Base-by-base conservation (phyloP, 2,113 vertebrate species). In the Proterorhinus semilunaris region DNA sequence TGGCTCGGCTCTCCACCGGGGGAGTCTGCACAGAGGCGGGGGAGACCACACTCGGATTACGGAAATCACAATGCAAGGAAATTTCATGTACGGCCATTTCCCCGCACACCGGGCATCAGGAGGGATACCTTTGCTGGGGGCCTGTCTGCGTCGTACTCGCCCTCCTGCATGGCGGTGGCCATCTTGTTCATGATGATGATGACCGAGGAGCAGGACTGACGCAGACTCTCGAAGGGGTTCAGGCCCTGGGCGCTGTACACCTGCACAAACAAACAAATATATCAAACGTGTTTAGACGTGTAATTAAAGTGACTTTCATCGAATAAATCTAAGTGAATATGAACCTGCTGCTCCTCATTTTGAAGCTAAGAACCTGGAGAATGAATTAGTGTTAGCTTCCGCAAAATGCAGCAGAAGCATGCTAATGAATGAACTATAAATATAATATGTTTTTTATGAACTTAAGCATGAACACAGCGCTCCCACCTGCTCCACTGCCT, bases 101-200 rank as follows among this genome's bases (percentile, higher is more conserved):
- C 27, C 27, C 27, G 27, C 27, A 36, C 27, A 36, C 27, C 27
- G 27, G 27, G 3, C 27, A 36, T 36, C 27, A 36, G 27, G 27
- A 36, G 27, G 3, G 27, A 36, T 36, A 36, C 95, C 89, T 66
- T 91, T 53, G 54, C 72, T 57, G 94, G 95, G 0, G 94, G 93
- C 73, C 93, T 91, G 65, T 98, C 96, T 0, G 96, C 95, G 0
- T 99, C 98, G 0, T 97, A 99, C 72, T 99, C 98, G 0, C 98
- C 98, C 86, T 99, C 97, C 89, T 99, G 98, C 98, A 99, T 99
- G 74, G 96, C 96, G 0, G 96, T 99, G 82, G 96, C 96, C 95
- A 97, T 93, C 90, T 98, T 99, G 92, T 99, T 99, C 98, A 99
- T 99, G 66, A 96, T 96, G 0, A 92, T 89, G 1, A 99, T 95